Percentiles rank a stretch among this genome's conserved stretches.
Conservation (phyloP, 2,888 invertebrate genomes). For the Pocota personata region DNA sequence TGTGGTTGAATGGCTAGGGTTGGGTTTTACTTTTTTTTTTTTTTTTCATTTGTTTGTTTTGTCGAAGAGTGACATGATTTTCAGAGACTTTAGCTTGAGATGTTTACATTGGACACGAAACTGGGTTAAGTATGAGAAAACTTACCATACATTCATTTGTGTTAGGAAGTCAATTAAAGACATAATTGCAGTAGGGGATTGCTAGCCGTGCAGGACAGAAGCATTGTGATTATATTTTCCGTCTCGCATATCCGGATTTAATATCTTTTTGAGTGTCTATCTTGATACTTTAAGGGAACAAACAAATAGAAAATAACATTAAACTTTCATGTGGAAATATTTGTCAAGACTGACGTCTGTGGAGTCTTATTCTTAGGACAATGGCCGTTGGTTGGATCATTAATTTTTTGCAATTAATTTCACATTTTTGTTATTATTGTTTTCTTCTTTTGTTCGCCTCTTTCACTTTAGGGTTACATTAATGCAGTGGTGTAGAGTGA, state of each 20-base stretch:
- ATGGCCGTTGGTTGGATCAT: too few relatives aligned
- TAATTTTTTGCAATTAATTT: too few relatives aligned
- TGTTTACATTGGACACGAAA: slow-evolving; percentile 40
- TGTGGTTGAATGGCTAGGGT: not conserved
- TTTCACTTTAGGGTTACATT: too few relatives aligned
- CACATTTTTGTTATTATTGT: too few relatives aligned
- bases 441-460: too few relatives aligned
- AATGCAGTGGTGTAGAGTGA: too few relatives aligned
- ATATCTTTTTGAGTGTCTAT: slow-evolving; percentile 11
- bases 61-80: slow-evolving; percentile 31
- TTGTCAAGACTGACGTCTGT: too few relatives aligned
- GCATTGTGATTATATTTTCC: not conserved
- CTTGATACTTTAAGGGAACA: not conserved
- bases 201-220: not conserved
- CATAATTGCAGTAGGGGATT: not conserved
- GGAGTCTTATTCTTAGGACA: too few relatives aligned
- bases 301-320: not conserved
- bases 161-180: slow-evolving; percentile 26
- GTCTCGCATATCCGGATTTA: not conserved
- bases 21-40: not conserved
- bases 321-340: not conserved
- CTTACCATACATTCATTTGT: slow-evolving; percentile 19
- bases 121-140: slow-evolving; percentile 36
- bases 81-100: slow-evolving; percentile 18
- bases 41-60: not conserved